These are phyloP conservation scores for Oligia latruncula DNA, from an alignment of 2,888 invertebrate genomes.

Conservation along the genomic window DNA sequence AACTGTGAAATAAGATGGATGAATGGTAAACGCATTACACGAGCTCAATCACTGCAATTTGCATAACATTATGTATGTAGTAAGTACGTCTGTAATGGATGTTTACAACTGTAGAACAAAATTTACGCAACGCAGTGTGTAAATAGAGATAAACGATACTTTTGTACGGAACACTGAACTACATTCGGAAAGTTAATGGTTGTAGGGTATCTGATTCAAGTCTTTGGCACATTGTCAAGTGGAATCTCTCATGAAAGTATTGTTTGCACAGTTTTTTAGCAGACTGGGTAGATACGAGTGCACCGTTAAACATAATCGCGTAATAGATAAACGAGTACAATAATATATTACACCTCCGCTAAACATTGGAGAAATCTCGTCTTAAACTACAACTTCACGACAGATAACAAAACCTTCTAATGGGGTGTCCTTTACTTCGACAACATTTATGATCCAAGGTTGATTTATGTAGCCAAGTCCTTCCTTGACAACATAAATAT, in stretches of 20 bases:
- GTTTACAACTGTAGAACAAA: constrained; percentile 45
- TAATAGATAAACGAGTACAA: constrained; percentile 4
- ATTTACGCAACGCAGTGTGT: constrained; percentile 23
- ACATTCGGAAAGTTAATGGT: not conserved
- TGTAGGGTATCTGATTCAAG: constrained; percentile 18
- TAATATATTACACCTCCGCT: not conserved
- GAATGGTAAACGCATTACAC: constrained; percentile 2
- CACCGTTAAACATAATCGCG: not conserved
- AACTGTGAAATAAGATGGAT: constrained; percentile 19
- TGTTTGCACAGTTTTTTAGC: constrained; percentile 32
- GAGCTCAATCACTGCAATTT: constrained; percentile 46
- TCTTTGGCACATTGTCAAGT: constrained; percentile 46
- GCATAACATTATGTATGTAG: constrained; percentile 56
- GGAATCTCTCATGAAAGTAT: constrained; percentile 24
- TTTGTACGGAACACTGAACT: not conserved
- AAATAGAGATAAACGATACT: constrained; percentile 12
- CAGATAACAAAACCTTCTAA: not conserved
- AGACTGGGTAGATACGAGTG: constrained; percentile 6
- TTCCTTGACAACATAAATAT: constrained; percentile 1
- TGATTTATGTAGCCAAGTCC: not conserved
- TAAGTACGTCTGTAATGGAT: constrained; percentile 31
- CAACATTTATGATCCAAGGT: not conserved
- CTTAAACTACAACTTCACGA: not conserved
- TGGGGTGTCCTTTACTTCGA: not conserved
- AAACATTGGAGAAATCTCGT: not conserved